Conservation (phyloP, 1,140 invertebrate genomes). For the Scaptomyza pallida region DNA sequence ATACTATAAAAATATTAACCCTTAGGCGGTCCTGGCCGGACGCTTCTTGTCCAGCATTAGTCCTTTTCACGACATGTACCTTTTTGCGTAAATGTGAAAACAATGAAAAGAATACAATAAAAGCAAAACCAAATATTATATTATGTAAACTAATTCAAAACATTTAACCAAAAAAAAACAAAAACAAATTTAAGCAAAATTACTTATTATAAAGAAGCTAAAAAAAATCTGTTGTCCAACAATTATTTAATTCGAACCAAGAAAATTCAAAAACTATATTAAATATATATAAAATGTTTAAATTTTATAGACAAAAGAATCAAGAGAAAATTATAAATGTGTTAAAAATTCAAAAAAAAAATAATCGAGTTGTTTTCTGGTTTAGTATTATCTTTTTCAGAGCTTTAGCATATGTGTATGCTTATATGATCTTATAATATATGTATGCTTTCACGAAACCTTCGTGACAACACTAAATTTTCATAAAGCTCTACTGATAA, state of each 20-base stretch:
- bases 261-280: constrained; percentile 18
- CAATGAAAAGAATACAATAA: constrained; percentile 79
- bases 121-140: constrained; percentile 34
- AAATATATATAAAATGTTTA: constrained; percentile 41
- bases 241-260: constrained; percentile 41
- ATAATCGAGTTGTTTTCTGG: too few relatives aligned
- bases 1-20: constrained; percentile 60
- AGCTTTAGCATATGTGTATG: too few relatives aligned
- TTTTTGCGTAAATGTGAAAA: constrained; percentile 81
- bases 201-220: constrained; percentile 9
- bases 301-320: constrained; percentile 42
- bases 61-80: constrained; percentile 80
- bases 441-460: too few relatives aligned
- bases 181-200: constrained; percentile 32
- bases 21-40: constrained; percentile 57
- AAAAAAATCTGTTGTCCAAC: constrained; percentile 37
- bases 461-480: too few relatives aligned
- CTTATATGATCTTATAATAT: too few relatives aligned
- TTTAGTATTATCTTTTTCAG: too few relatives aligned
- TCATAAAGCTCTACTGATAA: too few relatives aligned
- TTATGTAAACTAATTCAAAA: constrained; percentile 44
- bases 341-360: constrained; percentile 29
- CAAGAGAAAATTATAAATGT: constrained; percentile 37
- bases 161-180: constrained; percentile 30
- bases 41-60: constrained; percentile 61